phyloP scores from a whole-genome alignment of 2,797 vertebrate species.

The Lagocephalus sceleratus region DNA sequence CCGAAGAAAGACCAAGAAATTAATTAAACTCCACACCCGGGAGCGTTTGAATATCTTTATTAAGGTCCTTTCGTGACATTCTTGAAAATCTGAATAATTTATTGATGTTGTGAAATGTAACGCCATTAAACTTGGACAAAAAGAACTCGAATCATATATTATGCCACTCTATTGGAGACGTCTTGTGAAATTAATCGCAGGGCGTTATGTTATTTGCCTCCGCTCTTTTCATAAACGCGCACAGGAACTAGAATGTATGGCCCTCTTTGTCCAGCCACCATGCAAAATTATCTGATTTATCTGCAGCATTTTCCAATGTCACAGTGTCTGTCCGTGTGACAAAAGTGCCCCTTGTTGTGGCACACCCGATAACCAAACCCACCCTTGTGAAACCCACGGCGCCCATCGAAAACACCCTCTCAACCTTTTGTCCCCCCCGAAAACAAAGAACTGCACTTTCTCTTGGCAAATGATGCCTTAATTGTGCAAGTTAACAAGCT shows the following conservation, averaged over 20 bases:
- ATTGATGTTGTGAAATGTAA: constrained; percentile 60
- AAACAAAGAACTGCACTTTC: constrained; percentile 71
- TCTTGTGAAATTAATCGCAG: constrained; percentile 61
- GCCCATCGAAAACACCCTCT: constrained; percentile 51
- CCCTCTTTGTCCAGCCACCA: constrained; percentile 68
- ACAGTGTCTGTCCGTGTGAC: constrained; percentile 71
- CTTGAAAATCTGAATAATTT: constrained; percentile 62
- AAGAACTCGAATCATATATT: constrained; percentile 46
- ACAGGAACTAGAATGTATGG: constrained; percentile 62
- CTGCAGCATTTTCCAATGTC: constrained; percentile 65
- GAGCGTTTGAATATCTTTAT: constrained; percentile 19
- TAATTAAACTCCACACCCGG: too few species aligned
- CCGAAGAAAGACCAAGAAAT: too few species aligned
- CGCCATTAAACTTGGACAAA: constrained; percentile 56
- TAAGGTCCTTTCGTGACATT: constrained; percentile 22
- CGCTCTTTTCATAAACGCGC: constrained; percentile 33
- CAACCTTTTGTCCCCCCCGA: constrained; percentile 69
- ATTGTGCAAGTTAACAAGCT: constrained; percentile 79
- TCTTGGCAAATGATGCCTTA: constrained; percentile 79
- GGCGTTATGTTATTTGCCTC: constrained; percentile 38
- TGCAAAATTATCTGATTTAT: constrained; percentile 75
- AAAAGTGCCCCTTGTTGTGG: constrained; percentile 73
- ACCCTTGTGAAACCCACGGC: constrained; percentile 45
- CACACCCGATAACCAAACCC: constrained; percentile 58
- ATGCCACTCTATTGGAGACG: constrained; percentile 38